Evolutionary conservation across 1,140 invertebrate genomes (phyloP).

Genomic region (Microvelia longipes): DNA sequence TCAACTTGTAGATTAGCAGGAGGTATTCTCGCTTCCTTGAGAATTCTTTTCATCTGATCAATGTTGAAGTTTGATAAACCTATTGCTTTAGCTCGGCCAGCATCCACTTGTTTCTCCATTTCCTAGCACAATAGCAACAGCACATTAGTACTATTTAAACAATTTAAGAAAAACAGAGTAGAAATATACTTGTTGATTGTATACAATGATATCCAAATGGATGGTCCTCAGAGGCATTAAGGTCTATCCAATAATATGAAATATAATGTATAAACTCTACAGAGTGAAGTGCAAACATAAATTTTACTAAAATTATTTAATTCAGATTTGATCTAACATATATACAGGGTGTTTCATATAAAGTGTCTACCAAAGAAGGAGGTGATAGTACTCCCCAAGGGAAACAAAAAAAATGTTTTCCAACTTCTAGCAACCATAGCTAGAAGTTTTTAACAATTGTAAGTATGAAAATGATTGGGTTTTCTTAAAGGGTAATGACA

Average conservation of each 20-base stretch:
- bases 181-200: no score
- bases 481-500: no score
- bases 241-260: not conserved
- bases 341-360: no score
- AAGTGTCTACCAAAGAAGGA: no score
- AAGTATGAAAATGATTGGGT: no score
- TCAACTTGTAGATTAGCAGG: conserved; percentile 47
- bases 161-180: conserved; percentile 11
- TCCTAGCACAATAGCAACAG: conserved; percentile 7
- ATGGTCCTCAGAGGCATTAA: not conserved
- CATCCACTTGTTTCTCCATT: conserved; percentile 19
- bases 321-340: no score
- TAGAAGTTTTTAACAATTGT: no score
- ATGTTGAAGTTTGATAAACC: conserved; percentile 31
- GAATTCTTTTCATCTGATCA: conserved; percentile 23
- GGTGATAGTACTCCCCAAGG: no score
- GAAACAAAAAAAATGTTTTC: no score
- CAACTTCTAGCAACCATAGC: no score
- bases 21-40: conserved; percentile 18
- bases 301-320: not conserved
- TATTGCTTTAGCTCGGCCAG: conserved; percentile 22
- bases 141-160: not conserved
- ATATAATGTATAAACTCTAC: not conserved
- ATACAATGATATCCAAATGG: not conserved
- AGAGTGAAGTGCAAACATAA: not conserved